Conservation (phyloP, 1,140 invertebrate species). For the Dufourea novaeangliae region DNA sequence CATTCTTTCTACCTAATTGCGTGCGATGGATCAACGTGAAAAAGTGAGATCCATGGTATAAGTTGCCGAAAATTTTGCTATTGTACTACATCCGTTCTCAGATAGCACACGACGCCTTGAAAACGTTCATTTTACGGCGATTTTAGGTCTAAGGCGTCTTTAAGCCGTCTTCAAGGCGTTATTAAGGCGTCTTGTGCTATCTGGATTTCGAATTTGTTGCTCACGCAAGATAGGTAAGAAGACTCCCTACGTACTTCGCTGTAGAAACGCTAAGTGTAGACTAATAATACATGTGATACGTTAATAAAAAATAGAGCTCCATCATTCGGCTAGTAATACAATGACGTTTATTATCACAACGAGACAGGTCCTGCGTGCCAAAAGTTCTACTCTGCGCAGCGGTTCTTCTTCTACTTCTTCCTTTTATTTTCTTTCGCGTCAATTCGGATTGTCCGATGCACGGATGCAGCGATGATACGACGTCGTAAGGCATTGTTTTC, state of each 20-base stretch:
- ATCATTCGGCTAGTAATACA: constrained; percentile 49
- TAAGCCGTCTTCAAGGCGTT: too few relatives aligned
- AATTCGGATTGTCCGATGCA: constrained; percentile 50
- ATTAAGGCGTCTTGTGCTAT: too few relatives aligned
- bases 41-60: constrained; percentile 10
- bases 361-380: constrained; percentile 53
- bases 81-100: too few relatives aligned
- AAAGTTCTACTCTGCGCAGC: constrained; percentile 41
- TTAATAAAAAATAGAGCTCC: constrained; percentile 64
- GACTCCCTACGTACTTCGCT: constrained; percentile 33
- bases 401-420: constrained; percentile 13
- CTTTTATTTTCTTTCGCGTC: constrained; percentile 9
- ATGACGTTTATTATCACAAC: constrained; percentile 58
- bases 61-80: too few relatives aligned
- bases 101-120: too few relatives aligned
- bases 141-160: too few relatives aligned
- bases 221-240: constrained; percentile 46
- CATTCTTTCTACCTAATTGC: constrained; percentile 39
- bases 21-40: constrained; percentile 34
- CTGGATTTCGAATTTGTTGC: constrained; percentile 9
- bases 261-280: constrained; percentile 55
- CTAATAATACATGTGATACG: constrained; percentile 43
- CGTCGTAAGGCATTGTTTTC: constrained; percentile 54
- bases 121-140: too few relatives aligned
- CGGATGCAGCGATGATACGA: constrained; percentile 45